These are phyloP conservation scores for Ganaspis brasiliensis DNA, from an alignment of 2,888 invertebrate genomes.

Conservation along the genomic window DNA sequence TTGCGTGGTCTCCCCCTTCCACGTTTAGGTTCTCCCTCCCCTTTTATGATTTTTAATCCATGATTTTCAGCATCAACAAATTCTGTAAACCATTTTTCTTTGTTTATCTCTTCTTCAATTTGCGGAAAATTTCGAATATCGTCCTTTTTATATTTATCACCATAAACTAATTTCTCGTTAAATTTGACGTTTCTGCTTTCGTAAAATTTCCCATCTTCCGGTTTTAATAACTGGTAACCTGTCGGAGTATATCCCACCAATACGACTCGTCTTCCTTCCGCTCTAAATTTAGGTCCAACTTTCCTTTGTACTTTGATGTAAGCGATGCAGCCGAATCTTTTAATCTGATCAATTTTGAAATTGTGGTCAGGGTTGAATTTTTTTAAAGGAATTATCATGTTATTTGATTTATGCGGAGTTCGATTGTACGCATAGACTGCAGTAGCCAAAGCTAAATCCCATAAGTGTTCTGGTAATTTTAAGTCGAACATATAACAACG, in stretches of 20 bases:
- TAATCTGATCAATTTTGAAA: slow-evolving; percentile 49
- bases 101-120: slow-evolving; percentile 18
- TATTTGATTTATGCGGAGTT: slow-evolving; percentile 3
- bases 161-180: background rate
- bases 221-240: background rate
- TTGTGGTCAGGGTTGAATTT: slow-evolving; percentile 46
- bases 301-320: background rate
- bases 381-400: slow-evolving; percentile 43
- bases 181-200: slow-evolving; percentile 20
- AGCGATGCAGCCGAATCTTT: slow-evolving; percentile 44
- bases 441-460: slow-evolving; percentile 58
- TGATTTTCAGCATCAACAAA: slow-evolving; percentile 17
- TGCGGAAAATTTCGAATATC: slow-evolving; percentile 1
- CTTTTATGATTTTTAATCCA: background rate
- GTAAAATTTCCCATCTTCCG: background rate
- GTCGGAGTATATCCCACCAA: slow-evolving; percentile 28
- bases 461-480: slow-evolving; percentile 52
- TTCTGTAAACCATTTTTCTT: slow-evolving; percentile 39
- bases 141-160: background rate
- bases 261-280: slow-evolving; percentile 4
- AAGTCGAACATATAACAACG: slow-evolving; percentile 39
- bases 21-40: background rate
- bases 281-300: background rate
- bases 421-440: slow-evolving; percentile 54
- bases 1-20: slow-evolving; percentile 5